phyloP scores from a whole-genome alignment of 2,888 invertebrate species.

The Nasonovia ribisnigri region DNA sequence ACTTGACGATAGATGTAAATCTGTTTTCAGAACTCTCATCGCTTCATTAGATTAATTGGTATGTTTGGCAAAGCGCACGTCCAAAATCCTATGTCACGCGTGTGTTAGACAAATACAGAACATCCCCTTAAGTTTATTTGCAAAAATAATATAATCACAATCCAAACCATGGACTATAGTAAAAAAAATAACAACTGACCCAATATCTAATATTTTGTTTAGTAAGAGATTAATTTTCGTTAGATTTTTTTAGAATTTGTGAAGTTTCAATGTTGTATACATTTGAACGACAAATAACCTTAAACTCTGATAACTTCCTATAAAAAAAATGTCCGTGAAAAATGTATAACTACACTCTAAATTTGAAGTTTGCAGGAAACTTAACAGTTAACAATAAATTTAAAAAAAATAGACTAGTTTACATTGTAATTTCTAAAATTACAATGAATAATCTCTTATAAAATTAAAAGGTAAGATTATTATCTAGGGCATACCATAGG shows the following conservation, averaged over 20 bases:
- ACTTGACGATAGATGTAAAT: no score
- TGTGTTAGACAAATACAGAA: no score
- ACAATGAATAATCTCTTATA: no score
- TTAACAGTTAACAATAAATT: not conserved
- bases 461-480: no score
- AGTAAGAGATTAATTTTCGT: not conserved
- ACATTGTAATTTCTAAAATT: no score
- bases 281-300: not conserved
- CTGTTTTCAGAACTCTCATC: no score
- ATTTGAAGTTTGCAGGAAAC: not conserved
- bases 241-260: not conserved
- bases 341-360: not conserved
- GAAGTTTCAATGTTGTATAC: not conserved
- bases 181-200: not conserved
- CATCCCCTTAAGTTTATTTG: no score
- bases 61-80: no score
- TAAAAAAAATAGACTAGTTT: not conserved
- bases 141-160: not conserved
- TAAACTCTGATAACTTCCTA: not conserved
- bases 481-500: no score
- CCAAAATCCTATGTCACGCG: no score
- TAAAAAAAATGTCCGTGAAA: not conserved
- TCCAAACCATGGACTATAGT: not conserved
- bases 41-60: no score
- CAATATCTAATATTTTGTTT: not conserved